Percentiles rank a stretch among this genome's conserved stretches.
These are phyloP conservation scores for Platysteira castanea DNA, from an alignment of 2,113 vertebrate species.

Conservation along the genomic window DNA sequence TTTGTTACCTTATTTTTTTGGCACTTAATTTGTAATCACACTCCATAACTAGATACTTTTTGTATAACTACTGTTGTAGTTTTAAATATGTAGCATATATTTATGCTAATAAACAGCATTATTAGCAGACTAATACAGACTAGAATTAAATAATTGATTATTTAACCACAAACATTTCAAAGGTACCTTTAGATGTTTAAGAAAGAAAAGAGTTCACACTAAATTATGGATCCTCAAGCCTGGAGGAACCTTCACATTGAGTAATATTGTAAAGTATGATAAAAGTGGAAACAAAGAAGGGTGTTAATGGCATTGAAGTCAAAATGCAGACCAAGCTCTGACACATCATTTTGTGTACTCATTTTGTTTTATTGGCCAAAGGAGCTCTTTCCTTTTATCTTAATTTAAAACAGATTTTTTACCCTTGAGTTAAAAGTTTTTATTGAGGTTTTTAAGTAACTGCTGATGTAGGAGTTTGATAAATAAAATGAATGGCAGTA, in stretches of 20 bases:
- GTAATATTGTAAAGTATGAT: neutral
- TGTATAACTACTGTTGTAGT: neutral
- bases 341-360: neutral
- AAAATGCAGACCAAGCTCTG: neutral
- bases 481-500: neutral
- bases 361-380: neutral
- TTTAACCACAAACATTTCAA: neutral
- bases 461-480: neutral
- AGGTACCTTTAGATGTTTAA: neutral
- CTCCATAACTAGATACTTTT: neutral
- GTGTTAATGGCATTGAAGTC: neutral
- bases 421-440: neutral
- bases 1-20: neutral
- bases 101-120: neutral
- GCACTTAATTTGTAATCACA: neutral
- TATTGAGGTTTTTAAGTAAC: neutral
- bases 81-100: neutral
- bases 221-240: neutral
- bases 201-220: neutral
- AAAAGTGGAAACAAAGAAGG: neutral
- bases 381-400: neutral
- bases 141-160: neutral
- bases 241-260: neutral
- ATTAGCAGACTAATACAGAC: neutral
- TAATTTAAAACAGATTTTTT: conserved; percentile 23